Percentiles rank a stretch among this genome's conserved stretches.
Evolutionary conservation across 2,888 invertebrate species (phyloP).

Genomic region (Neoaliturus tenellus): DNA sequence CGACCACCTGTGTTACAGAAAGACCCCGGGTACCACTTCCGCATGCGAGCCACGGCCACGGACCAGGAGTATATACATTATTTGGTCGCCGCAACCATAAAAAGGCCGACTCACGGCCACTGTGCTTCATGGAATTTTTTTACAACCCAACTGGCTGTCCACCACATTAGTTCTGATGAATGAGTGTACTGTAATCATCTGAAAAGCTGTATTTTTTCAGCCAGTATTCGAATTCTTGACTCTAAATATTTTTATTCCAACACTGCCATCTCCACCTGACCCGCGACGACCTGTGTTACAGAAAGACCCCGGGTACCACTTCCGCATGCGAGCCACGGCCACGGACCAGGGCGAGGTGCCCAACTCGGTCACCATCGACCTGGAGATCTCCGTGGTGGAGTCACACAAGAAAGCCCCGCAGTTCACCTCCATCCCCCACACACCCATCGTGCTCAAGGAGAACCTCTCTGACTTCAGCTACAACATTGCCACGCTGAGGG

Average conservation of each 20-base stretch:
- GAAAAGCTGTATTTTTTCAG: too few species aligned
- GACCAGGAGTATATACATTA: too few species aligned
- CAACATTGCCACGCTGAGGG: slow-evolving; percentile 82
- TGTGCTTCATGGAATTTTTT: too few species aligned
- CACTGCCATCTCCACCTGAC: too few species aligned
- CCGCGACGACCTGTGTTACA: slow-evolving; percentile 70
- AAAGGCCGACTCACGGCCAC: too few species aligned
- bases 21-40: slow-evolving; percentile 79
- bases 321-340: slow-evolving; percentile 85
- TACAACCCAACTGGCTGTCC: too few species aligned
- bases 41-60: slow-evolving; percentile 84
- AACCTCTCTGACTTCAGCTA: slow-evolving; percentile 83
- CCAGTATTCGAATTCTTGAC: too few species aligned
- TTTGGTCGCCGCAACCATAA: too few species aligned
- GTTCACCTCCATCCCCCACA: slow-evolving; percentile 79
- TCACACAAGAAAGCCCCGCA: slow-evolving; percentile 91
- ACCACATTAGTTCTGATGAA: too few species aligned
- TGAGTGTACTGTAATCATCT: too few species aligned
- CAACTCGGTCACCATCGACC: slow-evolving; percentile 82
- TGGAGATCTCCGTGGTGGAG: slow-evolving; percentile 90
- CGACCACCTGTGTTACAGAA: slow-evolving; percentile 74
- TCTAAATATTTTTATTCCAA: too few species aligned
- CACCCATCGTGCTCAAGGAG: slow-evolving; percentile 80
- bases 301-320: slow-evolving; percentile 80
- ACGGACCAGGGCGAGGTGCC: slow-evolving; percentile 82